Conservation (phyloP, 64 coral and sea anemone species). For the Pachyseris speciosa region DNA sequence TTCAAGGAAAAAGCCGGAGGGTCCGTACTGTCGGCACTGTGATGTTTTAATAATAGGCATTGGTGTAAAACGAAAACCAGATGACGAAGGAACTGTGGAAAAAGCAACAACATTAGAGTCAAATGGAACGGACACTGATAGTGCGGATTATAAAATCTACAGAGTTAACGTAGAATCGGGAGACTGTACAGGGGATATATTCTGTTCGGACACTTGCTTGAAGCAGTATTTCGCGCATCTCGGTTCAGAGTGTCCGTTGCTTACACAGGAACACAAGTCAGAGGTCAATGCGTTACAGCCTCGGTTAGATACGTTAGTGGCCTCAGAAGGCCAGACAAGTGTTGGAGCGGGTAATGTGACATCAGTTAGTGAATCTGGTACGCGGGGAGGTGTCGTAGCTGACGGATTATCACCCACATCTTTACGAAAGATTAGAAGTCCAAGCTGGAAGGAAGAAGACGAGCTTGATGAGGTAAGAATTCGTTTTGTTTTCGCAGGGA, state of each 20-base stretch:
- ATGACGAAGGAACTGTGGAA: conserved; percentile 27
- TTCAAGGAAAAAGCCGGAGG: conserved; percentile 69
- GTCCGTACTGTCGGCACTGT: conserved; percentile 96
- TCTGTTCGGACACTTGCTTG: conserved; percentile 95
- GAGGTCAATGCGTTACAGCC: conserved; percentile 30
- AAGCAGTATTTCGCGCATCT: conserved; percentile 94
- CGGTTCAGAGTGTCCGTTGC: conserved; percentile 56
- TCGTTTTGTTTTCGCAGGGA: neutral
- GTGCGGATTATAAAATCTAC: conserved; percentile 76
- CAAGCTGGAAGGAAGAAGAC: conserved; percentile 81
- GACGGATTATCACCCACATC: conserved; percentile 76
- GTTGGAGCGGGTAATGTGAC: conserved; percentile 41
- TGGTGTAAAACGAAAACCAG: conserved; percentile 74
- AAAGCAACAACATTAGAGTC: neutral
- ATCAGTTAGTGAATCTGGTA: conserved; percentile 7
- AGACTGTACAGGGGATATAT: conserved; percentile 76
- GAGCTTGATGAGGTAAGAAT: conserved; percentile 45
- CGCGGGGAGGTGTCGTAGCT: conserved; percentile 72
- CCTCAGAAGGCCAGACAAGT: conserved; percentile 49
- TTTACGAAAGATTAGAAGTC: conserved; percentile 75
- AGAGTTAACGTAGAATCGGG: conserved; percentile 96
- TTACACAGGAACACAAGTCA: conserved; percentile 45
- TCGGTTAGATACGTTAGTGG: neutral
- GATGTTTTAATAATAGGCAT: conserved; percentile 98
- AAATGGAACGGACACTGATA: conserved; percentile 1